Evolutionary conservation across 2,113 vertebrate species (phyloP).

Genomic region (Reinhardtius hippoglossoides): DNA sequence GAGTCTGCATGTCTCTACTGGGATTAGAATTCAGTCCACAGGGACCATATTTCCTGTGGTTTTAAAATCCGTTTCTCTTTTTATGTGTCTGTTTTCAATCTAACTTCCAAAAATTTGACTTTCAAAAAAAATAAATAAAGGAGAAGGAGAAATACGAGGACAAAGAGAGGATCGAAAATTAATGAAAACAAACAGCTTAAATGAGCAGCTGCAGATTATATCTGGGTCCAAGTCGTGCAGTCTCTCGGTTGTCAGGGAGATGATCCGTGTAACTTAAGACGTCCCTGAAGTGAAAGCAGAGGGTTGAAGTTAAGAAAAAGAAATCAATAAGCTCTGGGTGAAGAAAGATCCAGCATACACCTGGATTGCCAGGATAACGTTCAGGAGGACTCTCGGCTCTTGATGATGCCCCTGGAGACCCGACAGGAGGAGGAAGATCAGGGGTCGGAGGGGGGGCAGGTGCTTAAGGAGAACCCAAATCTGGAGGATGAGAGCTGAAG

Average conservation of each 20-base stretch:
- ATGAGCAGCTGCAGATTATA: neutral
- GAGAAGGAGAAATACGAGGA: neutral
- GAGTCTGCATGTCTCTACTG: neutral
- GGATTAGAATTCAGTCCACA: slow-evolving; percentile 1
- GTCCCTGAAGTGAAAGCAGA: neutral
- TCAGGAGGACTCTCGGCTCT: neutral
- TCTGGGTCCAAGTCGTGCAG: neutral
- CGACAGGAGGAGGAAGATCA: slow-evolving; percentile 12
- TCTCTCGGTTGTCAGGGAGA: neutral
- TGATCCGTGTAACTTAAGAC: neutral
- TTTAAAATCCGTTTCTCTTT: neutral
- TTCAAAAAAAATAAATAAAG: neutral
- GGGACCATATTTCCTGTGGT: slow-evolving; percentile 3
- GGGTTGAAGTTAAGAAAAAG: neutral
- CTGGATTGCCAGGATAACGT: neutral
- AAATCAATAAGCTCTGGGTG: slow-evolving; percentile 6
- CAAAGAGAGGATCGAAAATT: neutral
- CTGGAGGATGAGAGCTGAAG: slow-evolving; percentile 10
- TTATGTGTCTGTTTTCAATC: neutral
- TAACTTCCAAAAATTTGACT: neutral
- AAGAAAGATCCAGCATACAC: slow-evolving; percentile 11
- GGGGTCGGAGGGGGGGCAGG: slow-evolving; percentile 14
- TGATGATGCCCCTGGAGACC: neutral
- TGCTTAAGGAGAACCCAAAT: slow-evolving; percentile 13
- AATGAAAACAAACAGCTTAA: slow-evolving; percentile 2